phyloP scores from a whole-genome alignment of 2,797 vertebrate genomes.

The Sebastes diaconus region DNA sequence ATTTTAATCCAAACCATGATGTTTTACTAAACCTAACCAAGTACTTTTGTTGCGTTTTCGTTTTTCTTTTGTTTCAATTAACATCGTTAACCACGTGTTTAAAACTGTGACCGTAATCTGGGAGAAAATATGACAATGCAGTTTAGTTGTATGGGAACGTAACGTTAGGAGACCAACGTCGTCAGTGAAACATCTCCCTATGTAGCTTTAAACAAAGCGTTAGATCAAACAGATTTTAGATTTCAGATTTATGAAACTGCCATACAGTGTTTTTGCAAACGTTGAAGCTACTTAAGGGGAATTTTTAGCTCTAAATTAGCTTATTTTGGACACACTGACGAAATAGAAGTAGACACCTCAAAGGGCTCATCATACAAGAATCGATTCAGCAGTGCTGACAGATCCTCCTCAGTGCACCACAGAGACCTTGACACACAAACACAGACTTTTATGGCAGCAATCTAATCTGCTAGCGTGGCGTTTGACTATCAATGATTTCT shows the following conservation, averaged over 20 bases:
- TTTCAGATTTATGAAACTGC: not conserved
- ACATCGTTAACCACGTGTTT: not conserved
- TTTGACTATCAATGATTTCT: constrained; percentile 47
- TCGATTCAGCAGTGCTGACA: not conserved
- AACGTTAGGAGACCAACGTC: not conserved
- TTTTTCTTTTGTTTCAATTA: not conserved
- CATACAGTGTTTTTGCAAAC: not conserved
- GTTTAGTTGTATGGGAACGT: not conserved
- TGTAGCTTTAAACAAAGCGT: too few species aligned
- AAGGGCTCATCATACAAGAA: constrained; percentile 2
- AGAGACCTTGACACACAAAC: constrained; percentile 46
- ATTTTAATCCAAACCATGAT: not conserved
- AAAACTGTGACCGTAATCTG: not conserved
- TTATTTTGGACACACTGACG: not conserved
- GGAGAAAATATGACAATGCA: not conserved
- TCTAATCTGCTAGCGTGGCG: constrained; percentile 34
- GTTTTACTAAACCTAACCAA: not conserved
- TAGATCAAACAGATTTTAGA: not conserved
- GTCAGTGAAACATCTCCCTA: not conserved
- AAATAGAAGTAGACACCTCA: not conserved
- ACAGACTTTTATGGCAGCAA: constrained; percentile 40
- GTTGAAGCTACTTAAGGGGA: not conserved
- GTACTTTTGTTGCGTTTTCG: not conserved
- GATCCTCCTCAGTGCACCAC: not conserved
- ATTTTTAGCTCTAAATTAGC: not conserved